phyloP scores from a whole-genome alignment of 2,888 invertebrate species.

The Agrotis puta region DNA sequence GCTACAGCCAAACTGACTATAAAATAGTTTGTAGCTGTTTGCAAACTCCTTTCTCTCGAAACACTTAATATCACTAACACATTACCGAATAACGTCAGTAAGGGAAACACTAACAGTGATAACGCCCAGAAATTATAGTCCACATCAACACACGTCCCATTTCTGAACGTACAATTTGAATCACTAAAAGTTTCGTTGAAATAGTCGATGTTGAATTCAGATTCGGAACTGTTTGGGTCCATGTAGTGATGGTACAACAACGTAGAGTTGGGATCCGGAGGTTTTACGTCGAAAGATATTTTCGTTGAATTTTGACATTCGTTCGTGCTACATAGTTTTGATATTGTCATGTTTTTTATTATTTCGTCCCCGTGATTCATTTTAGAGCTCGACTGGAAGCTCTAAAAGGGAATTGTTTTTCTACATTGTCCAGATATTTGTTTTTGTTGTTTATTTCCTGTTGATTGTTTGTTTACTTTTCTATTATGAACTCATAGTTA shows the following conservation, averaged over 20 bases:
- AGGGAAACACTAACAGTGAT: constrained; percentile 96
- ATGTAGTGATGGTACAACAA: constrained; percentile 57
- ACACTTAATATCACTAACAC: constrained; percentile 99
- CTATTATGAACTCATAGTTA: constrained; percentile 25
- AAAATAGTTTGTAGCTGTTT: constrained; percentile 99
- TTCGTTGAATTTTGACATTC: constrained; percentile 78
- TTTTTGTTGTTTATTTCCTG: constrained; percentile 27
- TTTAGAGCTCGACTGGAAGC: constrained; percentile 27
- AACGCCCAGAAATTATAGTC: constrained; percentile 96
- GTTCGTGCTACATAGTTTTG: constrained; percentile 61
- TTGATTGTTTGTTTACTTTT: constrained; percentile 22
- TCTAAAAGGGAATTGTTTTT: constrained; percentile 24
- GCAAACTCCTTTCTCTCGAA: constrained; percentile 96
- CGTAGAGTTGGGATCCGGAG: constrained; percentile 70
- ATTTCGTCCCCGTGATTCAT: constrained; percentile 57
- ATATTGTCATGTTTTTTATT: constrained; percentile 61
- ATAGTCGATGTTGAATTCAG: constrained; percentile 73
- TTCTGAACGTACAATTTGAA: constrained; percentile 79
- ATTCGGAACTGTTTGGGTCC: constrained; percentile 62
- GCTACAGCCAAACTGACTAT: constrained; percentile 99
- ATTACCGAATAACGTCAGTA: constrained; percentile 98
- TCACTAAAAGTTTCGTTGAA: constrained; percentile 79
- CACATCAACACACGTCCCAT: constrained; percentile 84
- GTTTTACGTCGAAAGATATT: constrained; percentile 74
- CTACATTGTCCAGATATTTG: constrained; percentile 33